Evolutionary conservation across 2,797 vertebrate genomes (phyloP).

Genomic region (Poeciliopsis gracilis): DNA sequence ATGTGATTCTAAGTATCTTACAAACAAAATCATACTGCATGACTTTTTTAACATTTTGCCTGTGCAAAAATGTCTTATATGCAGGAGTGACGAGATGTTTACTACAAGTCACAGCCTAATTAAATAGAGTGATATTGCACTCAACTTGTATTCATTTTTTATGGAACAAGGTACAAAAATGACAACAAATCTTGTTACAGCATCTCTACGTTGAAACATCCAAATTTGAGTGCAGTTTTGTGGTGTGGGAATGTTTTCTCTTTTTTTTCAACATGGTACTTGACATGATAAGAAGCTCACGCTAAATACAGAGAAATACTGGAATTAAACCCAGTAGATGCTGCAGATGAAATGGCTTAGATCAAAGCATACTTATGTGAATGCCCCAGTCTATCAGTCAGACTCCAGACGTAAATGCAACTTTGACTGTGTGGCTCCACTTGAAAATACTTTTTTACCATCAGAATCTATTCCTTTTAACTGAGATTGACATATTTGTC

Average conservation of each 20-base stretch:
- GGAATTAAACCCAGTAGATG: too few relatives aligned
- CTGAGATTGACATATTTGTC: neutral
- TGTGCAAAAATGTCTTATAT: neutral
- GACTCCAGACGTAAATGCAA: neutral
- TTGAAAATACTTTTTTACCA: neutral
- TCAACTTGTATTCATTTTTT: too few relatives aligned
- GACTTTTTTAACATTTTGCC: neutral
- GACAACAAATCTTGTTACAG: too few relatives aligned
- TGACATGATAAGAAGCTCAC: too few relatives aligned
- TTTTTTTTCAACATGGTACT: too few relatives aligned
- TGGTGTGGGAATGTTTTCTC: too few relatives aligned
- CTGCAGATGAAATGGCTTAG: neutral
- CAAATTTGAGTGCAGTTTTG: too few relatives aligned
- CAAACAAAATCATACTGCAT: neutral
- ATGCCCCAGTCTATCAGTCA: too few relatives aligned
- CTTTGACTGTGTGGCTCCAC: neutral
- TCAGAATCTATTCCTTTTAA: neutral
- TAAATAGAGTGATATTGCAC: too few relatives aligned
- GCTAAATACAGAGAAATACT: too few relatives aligned
- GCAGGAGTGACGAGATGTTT: neutral
- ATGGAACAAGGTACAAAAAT: neutral
- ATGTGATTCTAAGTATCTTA: slow-evolving; percentile 3
- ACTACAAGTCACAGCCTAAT: neutral
- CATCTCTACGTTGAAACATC: too few relatives aligned
- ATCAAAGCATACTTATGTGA: neutral